Percentiles rank a stretch among this genome's conserved stretches.
Evolutionary conservation across 2,113 vertebrate genomes (phyloP).

Genomic region (Austrofundulus limnaeus): DNA sequence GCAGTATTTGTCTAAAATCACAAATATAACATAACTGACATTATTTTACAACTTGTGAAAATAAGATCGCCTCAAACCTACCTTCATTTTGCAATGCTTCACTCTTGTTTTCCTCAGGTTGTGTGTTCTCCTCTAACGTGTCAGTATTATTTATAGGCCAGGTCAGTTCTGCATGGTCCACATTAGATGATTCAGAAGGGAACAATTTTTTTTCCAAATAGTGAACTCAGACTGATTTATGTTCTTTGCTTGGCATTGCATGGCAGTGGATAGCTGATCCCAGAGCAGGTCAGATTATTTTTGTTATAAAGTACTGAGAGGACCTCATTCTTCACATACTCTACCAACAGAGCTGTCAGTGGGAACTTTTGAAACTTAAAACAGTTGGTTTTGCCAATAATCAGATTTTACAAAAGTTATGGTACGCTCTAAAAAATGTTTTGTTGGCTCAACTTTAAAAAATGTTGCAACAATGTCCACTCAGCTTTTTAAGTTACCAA

Average conservation of each 20-base stretch:
- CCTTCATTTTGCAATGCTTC: constrained; percentile 46
- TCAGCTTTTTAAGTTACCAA: no score
- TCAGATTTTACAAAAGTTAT: no score
- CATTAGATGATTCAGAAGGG: constrained; percentile 59
- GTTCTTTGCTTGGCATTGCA: neutral
- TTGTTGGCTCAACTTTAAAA: no score
- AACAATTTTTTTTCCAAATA: constrained; percentile 14
- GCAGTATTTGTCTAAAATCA: constrained; percentile 31
- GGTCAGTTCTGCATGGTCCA: constrained; percentile 77
- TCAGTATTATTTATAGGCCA: constrained; percentile 73
- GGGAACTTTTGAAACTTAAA: no score
- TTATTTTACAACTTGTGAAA: neutral
- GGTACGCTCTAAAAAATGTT: no score
- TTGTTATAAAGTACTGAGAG: constrained; percentile 22
- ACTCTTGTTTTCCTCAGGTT: constrained; percentile 32
- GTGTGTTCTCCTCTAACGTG: constrained; percentile 37
- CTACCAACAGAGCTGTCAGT: constrained; percentile 7
- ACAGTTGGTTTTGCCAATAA: no score
- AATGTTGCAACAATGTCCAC: no score
- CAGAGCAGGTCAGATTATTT: constrained; percentile 13
- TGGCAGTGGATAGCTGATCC: constrained; percentile 18
- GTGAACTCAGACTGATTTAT: constrained; percentile 28
- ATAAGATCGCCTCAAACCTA: constrained; percentile 22
- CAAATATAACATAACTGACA: neutral
- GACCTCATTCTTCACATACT: constrained; percentile 57